Evolutionary conservation across 30 jellyfish, hydroid and myxozoan genomes (phyloP).

Genomic region (Hydractinia echinata): DNA sequence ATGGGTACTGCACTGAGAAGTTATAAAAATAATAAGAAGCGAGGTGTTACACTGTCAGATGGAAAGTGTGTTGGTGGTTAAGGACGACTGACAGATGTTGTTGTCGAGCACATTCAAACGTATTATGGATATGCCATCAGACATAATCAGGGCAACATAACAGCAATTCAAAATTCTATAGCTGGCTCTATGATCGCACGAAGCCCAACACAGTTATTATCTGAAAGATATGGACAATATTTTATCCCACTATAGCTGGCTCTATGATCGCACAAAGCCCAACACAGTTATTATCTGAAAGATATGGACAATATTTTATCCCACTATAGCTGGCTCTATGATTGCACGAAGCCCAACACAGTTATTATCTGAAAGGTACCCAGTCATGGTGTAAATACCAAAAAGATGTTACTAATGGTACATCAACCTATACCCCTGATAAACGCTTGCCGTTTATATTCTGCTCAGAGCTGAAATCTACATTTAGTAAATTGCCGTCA

Average conservation of each 20-base stretch:
- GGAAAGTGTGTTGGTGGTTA: conserved; percentile 29
- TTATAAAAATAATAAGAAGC: conserved; percentile 22
- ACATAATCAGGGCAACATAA: background rate
- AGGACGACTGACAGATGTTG: conserved; percentile 22
- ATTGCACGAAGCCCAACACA: background rate
- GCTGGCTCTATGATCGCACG: too few relatives aligned
- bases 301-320: conserved; percentile 12
- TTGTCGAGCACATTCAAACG: background rate
- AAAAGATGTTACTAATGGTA: background rate
- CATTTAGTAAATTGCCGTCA: background rate
- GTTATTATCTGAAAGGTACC: background rate
- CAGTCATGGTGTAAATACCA: background rate
- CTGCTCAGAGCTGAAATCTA: conserved; percentile 4
- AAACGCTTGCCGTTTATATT: background rate
- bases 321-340: background rate
- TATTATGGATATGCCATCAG: background rate
- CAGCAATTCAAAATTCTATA: background rate
- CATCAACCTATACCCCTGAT: background rate
- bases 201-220: too few relatives aligned
- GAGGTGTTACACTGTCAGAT: conserved; percentile 31
- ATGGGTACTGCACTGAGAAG: conserved; percentile 36
- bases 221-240: conserved; percentile 24
- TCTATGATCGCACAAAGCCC: too few relatives aligned
- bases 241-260: background rate
- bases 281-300: too few relatives aligned